Evolutionary conservation across 2,797 vertebrate genomes (phyloP).

Genomic region (Cuniculus paca): DNA sequence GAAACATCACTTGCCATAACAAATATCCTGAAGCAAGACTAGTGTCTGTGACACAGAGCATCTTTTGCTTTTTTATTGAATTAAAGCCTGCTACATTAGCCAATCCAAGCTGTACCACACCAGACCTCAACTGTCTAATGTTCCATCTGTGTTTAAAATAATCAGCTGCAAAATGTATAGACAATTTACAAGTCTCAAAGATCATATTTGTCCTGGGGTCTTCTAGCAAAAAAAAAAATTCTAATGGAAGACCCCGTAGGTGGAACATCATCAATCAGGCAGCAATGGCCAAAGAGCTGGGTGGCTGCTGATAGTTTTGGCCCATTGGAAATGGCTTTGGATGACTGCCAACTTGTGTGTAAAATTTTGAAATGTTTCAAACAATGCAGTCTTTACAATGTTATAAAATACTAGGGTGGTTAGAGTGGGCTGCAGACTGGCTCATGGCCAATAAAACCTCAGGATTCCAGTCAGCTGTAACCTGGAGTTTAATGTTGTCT

Average conservation of each 20-base stretch:
- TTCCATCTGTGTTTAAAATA: constrained; percentile 19
- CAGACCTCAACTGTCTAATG: background rate
- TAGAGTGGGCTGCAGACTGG: constrained; percentile 85
- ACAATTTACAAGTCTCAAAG: constrained; percentile 79
- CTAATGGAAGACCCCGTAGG: constrained; percentile 72
- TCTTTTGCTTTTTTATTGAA: constrained; percentile 50
- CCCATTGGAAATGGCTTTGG: constrained; percentile 89
- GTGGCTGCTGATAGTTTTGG: constrained; percentile 92
- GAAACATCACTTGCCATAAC: background rate
- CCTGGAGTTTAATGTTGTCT: constrained; percentile 82
- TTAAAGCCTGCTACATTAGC: constrained; percentile 52
- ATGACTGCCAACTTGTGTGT: constrained; percentile 86
- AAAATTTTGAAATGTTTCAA: constrained; percentile 88
- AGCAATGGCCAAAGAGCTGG: constrained; percentile 87
- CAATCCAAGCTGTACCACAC: background rate
- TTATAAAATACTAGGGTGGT: constrained; percentile 88
- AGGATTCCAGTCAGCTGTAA: constrained; percentile 88
- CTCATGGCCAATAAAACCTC: constrained; percentile 87
- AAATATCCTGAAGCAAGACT: constrained; percentile 39
- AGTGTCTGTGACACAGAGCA: constrained; percentile 53
- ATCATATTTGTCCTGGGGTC: constrained; percentile 74
- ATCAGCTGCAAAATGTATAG: constrained; percentile 76
- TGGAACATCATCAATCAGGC: constrained; percentile 87
- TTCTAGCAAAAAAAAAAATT: constrained; percentile 79
- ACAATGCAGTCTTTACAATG: constrained; percentile 90